Conservation (phyloP, 2,888 invertebrate genomes). For the Drosophila emarginata region DNA sequence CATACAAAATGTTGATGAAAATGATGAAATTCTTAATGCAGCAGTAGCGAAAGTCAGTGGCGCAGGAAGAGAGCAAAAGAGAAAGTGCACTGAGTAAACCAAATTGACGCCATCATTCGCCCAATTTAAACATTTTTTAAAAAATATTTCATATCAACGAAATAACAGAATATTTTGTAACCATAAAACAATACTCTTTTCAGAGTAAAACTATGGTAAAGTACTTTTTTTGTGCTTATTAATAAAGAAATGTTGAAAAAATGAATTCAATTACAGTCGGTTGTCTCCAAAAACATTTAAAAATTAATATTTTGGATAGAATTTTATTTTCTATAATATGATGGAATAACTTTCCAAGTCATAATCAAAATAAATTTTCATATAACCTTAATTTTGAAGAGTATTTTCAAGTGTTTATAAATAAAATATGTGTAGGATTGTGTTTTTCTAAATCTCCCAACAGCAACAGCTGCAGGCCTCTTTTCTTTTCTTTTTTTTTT, state of each 20-base stretch:
- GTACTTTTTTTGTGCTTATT: too few species aligned
- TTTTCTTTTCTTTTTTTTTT: not conserved
- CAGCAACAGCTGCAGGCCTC: slow-evolving; percentile 63
- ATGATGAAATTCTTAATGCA: not conserved
- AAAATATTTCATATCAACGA: slow-evolving; percentile 31
- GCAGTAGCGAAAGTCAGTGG: slow-evolving; percentile 6
- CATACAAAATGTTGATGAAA: slow-evolving; percentile 2
- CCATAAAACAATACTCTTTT: slow-evolving; percentile 16
- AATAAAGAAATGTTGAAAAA: too few species aligned
- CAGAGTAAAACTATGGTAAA: not conserved
- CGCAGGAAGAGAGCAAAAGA: slow-evolving; percentile 14
- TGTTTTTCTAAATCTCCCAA: slow-evolving; percentile 60
- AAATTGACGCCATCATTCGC: slow-evolving; percentile 39
- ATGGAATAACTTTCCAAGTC: too few species aligned
- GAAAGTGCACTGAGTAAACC: slow-evolving; percentile 44
- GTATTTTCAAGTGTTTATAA: slow-evolving; percentile 41
- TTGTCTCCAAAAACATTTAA: too few species aligned
- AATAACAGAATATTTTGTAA: not conserved
- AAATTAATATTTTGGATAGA: too few species aligned
- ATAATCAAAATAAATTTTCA: not conserved
- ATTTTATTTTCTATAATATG: too few species aligned
- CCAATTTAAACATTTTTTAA: slow-evolving; percentile 51
- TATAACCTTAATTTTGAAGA: not conserved
- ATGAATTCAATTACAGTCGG: too few species aligned
- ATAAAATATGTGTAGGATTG: slow-evolving; percentile 70